These are phyloP conservation scores for Lysandra bellargus DNA, from an alignment of 2,888 invertebrate species.

Conservation along the genomic window DNA sequence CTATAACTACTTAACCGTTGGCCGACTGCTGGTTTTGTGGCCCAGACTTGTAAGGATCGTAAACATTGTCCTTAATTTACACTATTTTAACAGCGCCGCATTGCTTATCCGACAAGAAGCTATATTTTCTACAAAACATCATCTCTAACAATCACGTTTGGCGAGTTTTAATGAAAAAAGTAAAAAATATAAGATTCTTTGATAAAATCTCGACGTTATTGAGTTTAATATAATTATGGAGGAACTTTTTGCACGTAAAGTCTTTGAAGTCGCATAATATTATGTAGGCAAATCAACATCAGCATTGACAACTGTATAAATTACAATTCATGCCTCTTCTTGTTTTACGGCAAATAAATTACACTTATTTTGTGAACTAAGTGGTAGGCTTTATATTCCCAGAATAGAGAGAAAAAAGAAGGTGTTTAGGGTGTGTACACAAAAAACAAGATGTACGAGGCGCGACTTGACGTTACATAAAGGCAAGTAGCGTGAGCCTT, in stretches of 20 bases:
- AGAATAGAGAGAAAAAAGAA: too few species aligned
- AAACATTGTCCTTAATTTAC: neutral
- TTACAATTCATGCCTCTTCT: neutral
- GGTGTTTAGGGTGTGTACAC: too few species aligned
- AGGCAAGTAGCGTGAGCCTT: too few species aligned
- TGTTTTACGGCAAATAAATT: neutral
- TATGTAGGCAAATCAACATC: neutral
- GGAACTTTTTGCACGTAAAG: neutral
- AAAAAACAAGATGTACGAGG: too few species aligned
- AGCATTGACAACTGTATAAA: neutral
- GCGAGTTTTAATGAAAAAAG: neutral
- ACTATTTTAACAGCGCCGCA: neutral
- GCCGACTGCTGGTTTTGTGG: too few species aligned
- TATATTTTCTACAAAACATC: neutral
- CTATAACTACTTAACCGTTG: neutral
- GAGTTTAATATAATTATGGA: neutral
- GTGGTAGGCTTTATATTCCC: too few species aligned
- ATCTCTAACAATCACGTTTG: neutral
- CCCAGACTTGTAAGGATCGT: neutral
- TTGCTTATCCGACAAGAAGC: neutral
- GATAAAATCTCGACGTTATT: neutral
- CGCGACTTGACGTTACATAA: too few species aligned
- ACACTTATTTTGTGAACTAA: too few species aligned
- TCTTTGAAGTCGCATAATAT: neutral
- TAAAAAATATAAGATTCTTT: constrained; percentile 1